phyloP scores from a whole-genome alignment of 2,113 vertebrate genomes.

The Caranx melampygus region DNA sequence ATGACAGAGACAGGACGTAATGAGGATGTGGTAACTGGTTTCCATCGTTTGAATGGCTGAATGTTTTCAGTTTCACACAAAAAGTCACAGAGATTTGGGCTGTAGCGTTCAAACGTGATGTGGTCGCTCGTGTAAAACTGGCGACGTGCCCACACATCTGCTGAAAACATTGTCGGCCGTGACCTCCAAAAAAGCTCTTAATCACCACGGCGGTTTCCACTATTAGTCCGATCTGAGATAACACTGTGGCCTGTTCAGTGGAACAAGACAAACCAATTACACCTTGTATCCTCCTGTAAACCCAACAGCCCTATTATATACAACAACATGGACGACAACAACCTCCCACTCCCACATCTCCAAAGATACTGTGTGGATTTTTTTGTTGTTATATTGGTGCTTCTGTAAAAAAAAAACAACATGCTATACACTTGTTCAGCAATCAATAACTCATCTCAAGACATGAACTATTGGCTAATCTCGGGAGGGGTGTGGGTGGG shows the following conservation, averaged over 20 bases:
- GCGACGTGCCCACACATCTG: neutral
- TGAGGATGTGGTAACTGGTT: slow-evolving; percentile 53
- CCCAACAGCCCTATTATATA: neutral
- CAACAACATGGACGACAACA: neutral
- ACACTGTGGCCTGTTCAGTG: neutral
- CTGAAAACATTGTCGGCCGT: slow-evolving; percentile 3
- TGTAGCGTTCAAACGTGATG: slow-evolving; percentile 14
- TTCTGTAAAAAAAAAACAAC: slow-evolving; percentile 45
- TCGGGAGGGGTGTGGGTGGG: slow-evolving; percentile 22
- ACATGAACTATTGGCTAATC: slow-evolving; percentile 40
- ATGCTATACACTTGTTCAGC: slow-evolving; percentile 31
- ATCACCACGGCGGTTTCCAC: slow-evolving; percentile 26
- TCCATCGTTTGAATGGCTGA: slow-evolving; percentile 32
- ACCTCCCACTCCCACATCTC: no score
- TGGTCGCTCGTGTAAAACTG: slow-evolving; percentile 5
- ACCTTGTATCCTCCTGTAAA: slow-evolving; percentile 6
- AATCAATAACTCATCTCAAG: slow-evolving; percentile 70
- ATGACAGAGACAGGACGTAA: slow-evolving; percentile 56
- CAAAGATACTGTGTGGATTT: neutral
- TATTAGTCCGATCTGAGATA: slow-evolving; percentile 37
- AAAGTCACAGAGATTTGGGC: slow-evolving; percentile 13
- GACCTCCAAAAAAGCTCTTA: slow-evolving; percentile 33
- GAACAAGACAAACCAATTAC: slow-evolving; percentile 22
- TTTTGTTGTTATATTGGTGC: neutral
- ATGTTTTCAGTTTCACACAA: slow-evolving; percentile 55